Base-by-base conservation (phyloP, 2,113 vertebrate species). In the Pseudorasbora parva region DNA sequence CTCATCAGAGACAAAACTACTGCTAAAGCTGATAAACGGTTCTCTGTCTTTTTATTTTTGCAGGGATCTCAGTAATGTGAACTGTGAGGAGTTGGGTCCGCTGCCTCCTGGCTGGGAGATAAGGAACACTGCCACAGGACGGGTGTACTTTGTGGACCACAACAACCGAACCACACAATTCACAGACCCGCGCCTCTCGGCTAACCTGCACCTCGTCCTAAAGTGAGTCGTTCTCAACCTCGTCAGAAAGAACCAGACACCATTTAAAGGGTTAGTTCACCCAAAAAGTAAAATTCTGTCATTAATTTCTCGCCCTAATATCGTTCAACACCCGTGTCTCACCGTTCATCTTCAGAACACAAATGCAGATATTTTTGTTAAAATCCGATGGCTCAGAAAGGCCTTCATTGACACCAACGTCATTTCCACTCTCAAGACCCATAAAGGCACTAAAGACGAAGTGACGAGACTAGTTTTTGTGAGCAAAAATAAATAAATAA, bases 91-190 rank as follows among this genome's bases (percentile, higher is more conserved):
- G 91, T 94, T 99, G 88, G 98, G 98, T 88, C 98, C 98, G 8
- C 93, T 99, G 85, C 98, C 98, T 90, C 97, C 98, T 82, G 98
- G 98, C 90, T 99, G 98, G 98, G 98, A 99, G 93, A 99, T 99
- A 84, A 95, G 98, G 19, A 99, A 99, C 93, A 99, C 98, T 0
- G 98, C 98, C 79, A 99, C 98, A 17, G 98, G 98, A 87, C 96
- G 98, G 81, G 98, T 99, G 90, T 99, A 99, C 93, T 99, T 99
- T 85, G 97, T 99, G 84, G 98, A 99, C 94, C 98, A 99, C 95
- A 99, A 99, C 95, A 99, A 99, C 95, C 95, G 98, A 81, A 99
- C 98, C 82, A 99, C 98, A 37, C 98, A 99, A 89, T 99, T 99
- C 92, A 99, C 98, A 27, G 98, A 99, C 89, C 98, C 98, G 0